Percentiles rank a stretch among this genome's conserved stretches.
These are phyloP conservation scores for Salticus scenicus DNA, from an alignment of 2,888 invertebrate genomes.

Conservation along the genomic window DNA sequence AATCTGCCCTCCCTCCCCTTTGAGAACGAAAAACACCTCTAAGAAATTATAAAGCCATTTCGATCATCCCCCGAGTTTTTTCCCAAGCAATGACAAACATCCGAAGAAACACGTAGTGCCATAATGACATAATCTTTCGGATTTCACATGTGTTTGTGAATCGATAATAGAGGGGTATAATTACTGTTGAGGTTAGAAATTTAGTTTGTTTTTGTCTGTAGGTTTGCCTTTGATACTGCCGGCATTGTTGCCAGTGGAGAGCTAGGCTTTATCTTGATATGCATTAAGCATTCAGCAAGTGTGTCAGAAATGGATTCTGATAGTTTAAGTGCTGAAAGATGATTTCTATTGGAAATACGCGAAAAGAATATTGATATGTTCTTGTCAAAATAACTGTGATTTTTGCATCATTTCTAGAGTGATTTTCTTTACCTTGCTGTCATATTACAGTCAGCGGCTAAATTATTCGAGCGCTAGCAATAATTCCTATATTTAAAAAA, in stretches of 20 bases:
- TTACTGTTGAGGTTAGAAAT: background rate
- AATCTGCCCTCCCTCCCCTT: background rate
- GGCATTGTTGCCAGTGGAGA: background rate
- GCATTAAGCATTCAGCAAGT: background rate
- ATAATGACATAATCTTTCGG: constrained; percentile 52
- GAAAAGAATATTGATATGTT: background rate
- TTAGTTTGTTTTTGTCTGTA: background rate
- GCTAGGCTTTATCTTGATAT: background rate
- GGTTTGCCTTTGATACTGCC: background rate
- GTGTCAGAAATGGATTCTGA: background rate
- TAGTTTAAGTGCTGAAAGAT: background rate
- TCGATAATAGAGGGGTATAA: background rate
- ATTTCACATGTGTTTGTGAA: background rate
- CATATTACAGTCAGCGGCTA: too few relatives aligned
- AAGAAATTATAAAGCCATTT: background rate
- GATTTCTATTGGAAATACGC: background rate
- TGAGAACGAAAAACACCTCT: background rate
- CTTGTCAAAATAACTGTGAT: too few relatives aligned
- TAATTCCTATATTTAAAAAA: too few relatives aligned
- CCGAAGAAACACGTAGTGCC: constrained; percentile 33
- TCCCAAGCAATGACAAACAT: constrained; percentile 15
- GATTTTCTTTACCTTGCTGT: too few relatives aligned
- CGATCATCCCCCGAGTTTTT: background rate
- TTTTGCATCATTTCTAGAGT: too few relatives aligned
- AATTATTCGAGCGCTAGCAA: too few relatives aligned